Conservation (phyloP, 2,888 invertebrate genomes). For the Tinea trinotella region DNA sequence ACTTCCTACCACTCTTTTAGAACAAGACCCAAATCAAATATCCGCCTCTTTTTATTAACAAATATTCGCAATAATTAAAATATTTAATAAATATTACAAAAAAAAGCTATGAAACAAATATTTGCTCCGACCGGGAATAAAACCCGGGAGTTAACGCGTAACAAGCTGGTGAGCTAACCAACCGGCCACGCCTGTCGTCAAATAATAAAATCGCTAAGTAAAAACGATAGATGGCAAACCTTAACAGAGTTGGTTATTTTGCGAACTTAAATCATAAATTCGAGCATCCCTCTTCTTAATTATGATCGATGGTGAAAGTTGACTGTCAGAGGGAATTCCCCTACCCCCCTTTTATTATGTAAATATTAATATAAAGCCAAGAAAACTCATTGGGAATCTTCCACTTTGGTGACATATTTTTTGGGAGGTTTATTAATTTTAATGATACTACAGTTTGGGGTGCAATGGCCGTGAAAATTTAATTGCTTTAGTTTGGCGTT, state of each 20-base stretch:
- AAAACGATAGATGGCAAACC: not conserved
- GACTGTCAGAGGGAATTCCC: not conserved
- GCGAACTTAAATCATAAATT: constrained; percentile 14
- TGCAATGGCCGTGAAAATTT: not conserved
- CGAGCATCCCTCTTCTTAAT: constrained; percentile 8
- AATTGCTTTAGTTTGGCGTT: not conserved
- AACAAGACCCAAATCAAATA: too few relatives aligned
- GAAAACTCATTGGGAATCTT: not conserved
- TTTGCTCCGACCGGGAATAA: too few relatives aligned
- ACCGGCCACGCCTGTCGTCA: too few relatives aligned
- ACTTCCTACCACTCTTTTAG: too few relatives aligned
- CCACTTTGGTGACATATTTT: not conserved
- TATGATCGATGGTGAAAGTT: constrained; percentile 17
- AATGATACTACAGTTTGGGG: not conserved
- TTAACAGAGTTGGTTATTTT: constrained; percentile 11
- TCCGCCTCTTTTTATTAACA: too few relatives aligned
- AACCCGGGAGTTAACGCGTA: too few relatives aligned
- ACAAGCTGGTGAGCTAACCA: too few relatives aligned
- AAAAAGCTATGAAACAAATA: too few relatives aligned
- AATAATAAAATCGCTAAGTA: not conserved
- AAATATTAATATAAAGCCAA: not conserved
- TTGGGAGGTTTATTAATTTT: not conserved
- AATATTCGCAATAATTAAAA: too few relatives aligned
- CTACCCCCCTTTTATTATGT: not conserved
- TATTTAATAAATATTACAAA: too few relatives aligned